Conservation (phyloP, 2,797 vertebrate genomes). For the Tympanoctomys barrerae region DNA sequence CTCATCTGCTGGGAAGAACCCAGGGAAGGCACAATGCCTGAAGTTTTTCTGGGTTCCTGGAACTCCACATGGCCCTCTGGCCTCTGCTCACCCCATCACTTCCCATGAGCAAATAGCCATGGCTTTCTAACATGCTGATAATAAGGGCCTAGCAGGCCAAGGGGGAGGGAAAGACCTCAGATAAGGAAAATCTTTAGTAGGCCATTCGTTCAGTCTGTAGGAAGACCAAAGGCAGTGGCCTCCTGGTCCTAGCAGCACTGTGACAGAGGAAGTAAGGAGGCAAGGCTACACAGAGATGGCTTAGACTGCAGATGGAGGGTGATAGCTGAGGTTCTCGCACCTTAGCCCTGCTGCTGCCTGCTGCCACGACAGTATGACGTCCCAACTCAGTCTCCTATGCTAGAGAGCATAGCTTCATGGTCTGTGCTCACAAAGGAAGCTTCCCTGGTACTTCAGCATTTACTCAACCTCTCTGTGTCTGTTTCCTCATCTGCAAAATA, state of each 20-base stretch:
- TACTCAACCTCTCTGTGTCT: neutral
- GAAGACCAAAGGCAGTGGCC: neutral
- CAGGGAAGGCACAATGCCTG: constrained; percentile 41
- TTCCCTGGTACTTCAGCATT: constrained; percentile 42
- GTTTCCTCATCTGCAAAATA: constrained; percentile 8
- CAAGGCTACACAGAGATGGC: accelerated
- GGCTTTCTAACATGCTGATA: constrained; percentile 62
- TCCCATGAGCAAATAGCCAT: constrained; percentile 46
- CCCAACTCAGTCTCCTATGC: neutral
- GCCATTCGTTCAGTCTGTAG: neutral
- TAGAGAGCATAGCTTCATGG: neutral
- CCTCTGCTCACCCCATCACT: neutral
- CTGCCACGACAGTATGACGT: neutral
- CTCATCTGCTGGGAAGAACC: neutral
- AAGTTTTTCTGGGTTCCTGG: neutral
- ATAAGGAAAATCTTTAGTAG: neutral
- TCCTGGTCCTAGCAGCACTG: neutral
- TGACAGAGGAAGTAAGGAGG: neutral
- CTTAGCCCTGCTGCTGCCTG: neutral
- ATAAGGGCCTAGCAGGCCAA: constrained; percentile 50
- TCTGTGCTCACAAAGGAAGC: constrained; percentile 5
- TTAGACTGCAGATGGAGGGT: neutral
- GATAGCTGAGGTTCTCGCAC: neutral
- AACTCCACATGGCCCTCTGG: constrained; percentile 50
- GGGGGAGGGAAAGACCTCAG: constrained; percentile 1